These are phyloP conservation scores for Salmo trutta DNA, from an alignment of 2,797 vertebrate genomes.

Conservation along the genomic window DNA sequence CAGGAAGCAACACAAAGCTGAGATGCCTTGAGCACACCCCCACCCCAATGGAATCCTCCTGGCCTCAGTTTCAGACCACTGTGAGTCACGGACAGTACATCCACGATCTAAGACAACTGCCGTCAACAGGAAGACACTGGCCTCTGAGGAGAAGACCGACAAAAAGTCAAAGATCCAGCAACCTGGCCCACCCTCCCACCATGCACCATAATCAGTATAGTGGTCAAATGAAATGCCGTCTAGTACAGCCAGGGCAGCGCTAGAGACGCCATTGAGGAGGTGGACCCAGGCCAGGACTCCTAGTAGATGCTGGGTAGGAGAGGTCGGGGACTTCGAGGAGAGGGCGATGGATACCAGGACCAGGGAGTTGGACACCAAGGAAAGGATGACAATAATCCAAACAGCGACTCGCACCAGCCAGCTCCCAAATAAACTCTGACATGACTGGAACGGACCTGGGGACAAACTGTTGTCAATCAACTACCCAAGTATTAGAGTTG, in stretches of 20 bases:
- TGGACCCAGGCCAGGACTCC: slow-evolving; percentile 77
- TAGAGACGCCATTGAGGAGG: slow-evolving; percentile 74
- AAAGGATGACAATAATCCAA: slow-evolving; percentile 78
- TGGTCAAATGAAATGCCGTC: slow-evolving; percentile 79
- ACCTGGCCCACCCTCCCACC: slow-evolving; percentile 79
- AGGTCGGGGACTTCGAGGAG: slow-evolving; percentile 66
- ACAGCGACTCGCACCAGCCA: slow-evolving; percentile 82
- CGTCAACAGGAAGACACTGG: slow-evolving; percentile 81
- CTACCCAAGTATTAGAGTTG: background rate
- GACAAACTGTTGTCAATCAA: background rate
- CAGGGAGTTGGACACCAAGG: slow-evolving; percentile 75
- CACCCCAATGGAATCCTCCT: background rate
- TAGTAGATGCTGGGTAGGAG: slow-evolving; percentile 77
- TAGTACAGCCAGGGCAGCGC: slow-evolving; percentile 72
- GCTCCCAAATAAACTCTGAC: slow-evolving; percentile 79
- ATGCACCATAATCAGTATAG: slow-evolving; percentile 77
- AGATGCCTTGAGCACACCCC: slow-evolving; percentile 58
- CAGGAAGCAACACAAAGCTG: slow-evolving; percentile 68
- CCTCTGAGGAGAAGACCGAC: slow-evolving; percentile 79
- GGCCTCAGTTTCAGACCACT: background rate
- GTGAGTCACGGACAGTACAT: slow-evolving; percentile 45
- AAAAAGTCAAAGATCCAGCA: slow-evolving; percentile 76
- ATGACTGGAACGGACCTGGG: slow-evolving; percentile 82
- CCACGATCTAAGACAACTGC: slow-evolving; percentile 78
- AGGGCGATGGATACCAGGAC: slow-evolving; percentile 76